Percentiles rank a stretch among this genome's conserved stretches.
Evolutionary conservation across 2,113 vertebrate genomes (phyloP).

Genomic region (Heteronetta atricapilla): DNA sequence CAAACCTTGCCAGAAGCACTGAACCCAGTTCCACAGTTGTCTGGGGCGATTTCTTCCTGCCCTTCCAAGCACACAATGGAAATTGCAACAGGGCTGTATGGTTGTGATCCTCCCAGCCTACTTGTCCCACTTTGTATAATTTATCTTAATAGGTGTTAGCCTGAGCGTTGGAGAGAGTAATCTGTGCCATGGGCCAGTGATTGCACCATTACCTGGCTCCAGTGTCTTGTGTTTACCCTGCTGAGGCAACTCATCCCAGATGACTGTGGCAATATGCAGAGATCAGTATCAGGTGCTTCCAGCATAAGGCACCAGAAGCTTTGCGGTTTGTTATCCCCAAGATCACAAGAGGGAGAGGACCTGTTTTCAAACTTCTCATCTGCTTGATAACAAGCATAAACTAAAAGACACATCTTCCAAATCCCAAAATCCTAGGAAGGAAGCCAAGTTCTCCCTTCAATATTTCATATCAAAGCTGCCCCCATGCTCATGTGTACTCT

Average conservation of each 20-base stretch:
- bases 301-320: not conserved
- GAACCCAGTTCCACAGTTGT: not conserved
- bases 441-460: not conserved
- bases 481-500: not conserved
- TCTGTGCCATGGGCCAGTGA: not conserved
- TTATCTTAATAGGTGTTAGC: not conserved
- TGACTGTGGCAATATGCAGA: not conserved
- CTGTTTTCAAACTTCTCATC: not conserved
- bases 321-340: not conserved
- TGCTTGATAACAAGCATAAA: not conserved
- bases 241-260: not conserved
- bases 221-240: not conserved
- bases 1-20: not conserved
- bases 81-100: not conserved
- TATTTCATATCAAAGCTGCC: not conserved
- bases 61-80: not conserved
- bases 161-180: not conserved
- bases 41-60: not conserved
- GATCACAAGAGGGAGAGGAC: not conserved
- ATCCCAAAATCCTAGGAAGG: not conserved
- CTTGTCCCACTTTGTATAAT: not conserved
- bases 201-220: not conserved
- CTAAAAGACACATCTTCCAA: not conserved
- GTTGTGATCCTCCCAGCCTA: not conserved
- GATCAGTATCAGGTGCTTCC: not conserved